These are phyloP conservation scores for Philereme vetulata DNA, from an alignment of 2,888 invertebrate genomes.

Conservation along the genomic window DNA sequence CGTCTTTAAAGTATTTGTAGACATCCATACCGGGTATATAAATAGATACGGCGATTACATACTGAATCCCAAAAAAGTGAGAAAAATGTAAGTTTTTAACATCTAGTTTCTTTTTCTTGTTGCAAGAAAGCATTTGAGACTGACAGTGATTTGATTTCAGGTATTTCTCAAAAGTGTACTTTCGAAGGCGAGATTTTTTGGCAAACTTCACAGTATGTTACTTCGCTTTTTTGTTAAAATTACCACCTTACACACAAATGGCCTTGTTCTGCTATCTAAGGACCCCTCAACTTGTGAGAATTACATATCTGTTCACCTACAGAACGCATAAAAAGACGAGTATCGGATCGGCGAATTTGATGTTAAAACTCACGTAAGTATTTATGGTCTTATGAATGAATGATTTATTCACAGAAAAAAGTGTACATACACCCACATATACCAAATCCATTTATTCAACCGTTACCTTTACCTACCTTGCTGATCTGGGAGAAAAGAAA, in stretches of 20 bases:
- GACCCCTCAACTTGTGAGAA: conserved; percentile 70
- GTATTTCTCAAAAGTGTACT: conserved; percentile 69
- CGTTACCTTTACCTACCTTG: too few species aligned
- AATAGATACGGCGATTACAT: conserved; percentile 79
- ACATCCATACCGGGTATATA: conserved; percentile 76
- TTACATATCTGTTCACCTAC: conserved; percentile 74
- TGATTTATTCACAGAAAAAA: too few species aligned
- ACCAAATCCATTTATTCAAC: too few species aligned
- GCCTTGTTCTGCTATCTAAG: conserved; percentile 66
- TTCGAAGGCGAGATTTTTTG: conserved; percentile 71
- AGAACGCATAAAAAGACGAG: conserved; percentile 67
- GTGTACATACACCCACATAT: too few species aligned
- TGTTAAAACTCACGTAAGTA: conserved; percentile 72
- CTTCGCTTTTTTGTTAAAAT: conserved; percentile 54
- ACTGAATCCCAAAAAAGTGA: conserved; percentile 69
- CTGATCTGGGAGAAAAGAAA: too few species aligned
- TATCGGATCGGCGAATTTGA: conserved; percentile 71
- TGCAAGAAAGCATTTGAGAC: too few species aligned
- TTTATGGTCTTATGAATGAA: neutral
- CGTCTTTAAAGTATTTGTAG: conserved; percentile 72
- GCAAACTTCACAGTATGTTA: conserved; percentile 71
- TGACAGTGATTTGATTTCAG: conserved; percentile 47
- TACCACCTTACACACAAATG: conserved; percentile 48
- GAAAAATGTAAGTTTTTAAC: conserved; percentile 63
- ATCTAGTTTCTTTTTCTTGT: too few species aligned